Base-by-base conservation (phyloP, 2,888 invertebrate species). In the Melinopterus prodromus region DNA sequence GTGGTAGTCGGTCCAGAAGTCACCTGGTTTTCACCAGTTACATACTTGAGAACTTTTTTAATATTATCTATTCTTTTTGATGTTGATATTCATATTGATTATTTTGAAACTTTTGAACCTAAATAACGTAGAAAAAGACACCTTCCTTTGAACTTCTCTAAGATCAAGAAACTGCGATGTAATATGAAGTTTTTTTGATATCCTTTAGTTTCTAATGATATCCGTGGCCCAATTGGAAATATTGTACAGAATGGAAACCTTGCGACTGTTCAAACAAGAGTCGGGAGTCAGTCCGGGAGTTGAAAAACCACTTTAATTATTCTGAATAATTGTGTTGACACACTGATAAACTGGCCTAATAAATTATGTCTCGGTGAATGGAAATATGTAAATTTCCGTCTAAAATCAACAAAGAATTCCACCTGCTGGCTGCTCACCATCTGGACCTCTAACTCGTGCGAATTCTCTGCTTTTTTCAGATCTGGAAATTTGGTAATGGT, bases 261-360 rank as follows among this genome's bases (percentile, higher is more conserved):
- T 53, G 53, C 53, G 2, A 53, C 53, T 53, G 53, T 53, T 53
- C 53, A 53, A 53, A 53, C 53, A 53, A 53, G 53, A 53, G 53
- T 53, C 9, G 53, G 12, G 12, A 53, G 53, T 53, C 12, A 9
- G 53, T 53, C 53, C 80, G 82, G 16, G 74, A 70, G 70, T 77
- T 70, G 69, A 79, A 77, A 77, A 79, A 71, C 70, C 69, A 53
- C 71, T 76, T 79, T 76, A 79, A 79, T 79, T 79, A 79, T 79
- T 79, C 77, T 79, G 79, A 79, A 79, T 79, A 79, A 79, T 79
- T 71, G 79, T 79, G 79, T 79, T 79, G 79, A 79, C 79, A 79
- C 38, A 38, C 70, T 71, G 79, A 79, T 79, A 76, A 79, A 76
- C 79, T 76, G 71, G 77, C 69, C 69, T 69, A 77, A 77, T 77